Evolutionary conservation across 2,113 vertebrate genomes (phyloP).

Genomic region (Herpailurus yagouaroundi): DNA sequence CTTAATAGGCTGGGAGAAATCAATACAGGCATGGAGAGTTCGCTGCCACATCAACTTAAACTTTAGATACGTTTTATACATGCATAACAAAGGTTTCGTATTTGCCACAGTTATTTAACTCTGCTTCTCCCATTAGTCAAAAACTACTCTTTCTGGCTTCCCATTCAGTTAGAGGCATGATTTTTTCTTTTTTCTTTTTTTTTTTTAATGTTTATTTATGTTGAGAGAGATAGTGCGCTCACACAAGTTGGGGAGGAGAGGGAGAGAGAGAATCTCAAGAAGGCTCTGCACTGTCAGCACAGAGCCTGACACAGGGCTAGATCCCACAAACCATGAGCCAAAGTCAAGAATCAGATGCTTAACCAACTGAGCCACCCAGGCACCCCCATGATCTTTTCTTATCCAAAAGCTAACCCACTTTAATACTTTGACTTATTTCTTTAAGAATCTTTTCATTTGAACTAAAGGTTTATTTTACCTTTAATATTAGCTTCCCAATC

Average conservation of each 20-base stretch:
- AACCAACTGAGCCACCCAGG: no score
- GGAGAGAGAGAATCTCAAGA: no score
- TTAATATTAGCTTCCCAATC: neutral
- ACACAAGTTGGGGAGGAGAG: no score
- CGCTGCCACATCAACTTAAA: neutral
- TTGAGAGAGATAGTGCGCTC: no score
- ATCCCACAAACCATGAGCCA: no score
- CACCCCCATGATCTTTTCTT: neutral
- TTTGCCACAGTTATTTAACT: neutral
- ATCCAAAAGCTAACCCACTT: neutral
- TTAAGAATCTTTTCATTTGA: neutral
- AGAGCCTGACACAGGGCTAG: no score
- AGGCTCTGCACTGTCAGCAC: no score
- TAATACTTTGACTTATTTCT: neutral
- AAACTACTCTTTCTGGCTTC: neutral
- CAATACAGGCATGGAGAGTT: neutral
- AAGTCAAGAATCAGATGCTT: no score
- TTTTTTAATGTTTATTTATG: no score
- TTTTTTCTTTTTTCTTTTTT: neutral
- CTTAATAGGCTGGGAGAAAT: neutral
- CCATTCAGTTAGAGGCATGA: neutral
- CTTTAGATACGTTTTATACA: neutral
- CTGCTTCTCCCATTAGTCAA: neutral
- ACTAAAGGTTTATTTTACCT: neutral
- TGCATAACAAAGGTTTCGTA: neutral